Evolutionary conservation across 1,140 invertebrate genomes (phyloP), one percentile per base, ranked within the genome.

Genomic region (Drosophila hydei): DNA sequence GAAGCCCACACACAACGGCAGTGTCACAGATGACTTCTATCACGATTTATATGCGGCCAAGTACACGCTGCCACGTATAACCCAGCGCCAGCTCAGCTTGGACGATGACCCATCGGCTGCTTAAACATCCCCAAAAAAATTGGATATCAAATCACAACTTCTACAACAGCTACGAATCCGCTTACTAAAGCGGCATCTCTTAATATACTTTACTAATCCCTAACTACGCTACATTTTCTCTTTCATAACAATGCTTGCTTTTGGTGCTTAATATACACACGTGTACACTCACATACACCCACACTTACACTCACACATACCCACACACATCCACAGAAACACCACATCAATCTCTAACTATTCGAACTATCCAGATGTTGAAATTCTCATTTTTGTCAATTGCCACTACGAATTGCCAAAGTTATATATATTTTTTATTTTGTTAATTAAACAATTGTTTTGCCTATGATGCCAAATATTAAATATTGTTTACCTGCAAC

Each of bases 331-430:
- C 27, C 19, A 54, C 52, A 58, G 42, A 27, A 62, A 48, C 40
- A 33, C 1, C 30, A 33, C 11, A 33, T 33, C 30, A 33, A 8
- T 33, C 6, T 33, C 6, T 30, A 8, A 33, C 38, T 14, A 11
- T 30, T 36, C 48, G 11, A 9, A n/a, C 36, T 54, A 21, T 27
- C 27, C 16, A 43, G 33, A 14, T 11, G 19, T 62, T 51, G n/a
- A 9, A 12, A 38, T 12, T 7, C 8, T 27, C 25, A 12, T 18
- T 56, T 47, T 40, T 58, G 51, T 56, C 27, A 58, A 52, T 52
- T 77, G 81, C 81, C 81, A 88, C 83, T 38, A 71, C 65, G 72
- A 77, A 67, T 85, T 83, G 79, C 72, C 74, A 76, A 76, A 75
- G 70, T 60, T 69, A 40, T 56, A 62, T 62, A 42, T 38, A n/a